Percentiles rank a stretch among this genome's conserved stretches.
Evolutionary conservation across 2,797 vertebrate species (phyloP).

Genomic region (Parauchenoglanis punctatus): DNA sequence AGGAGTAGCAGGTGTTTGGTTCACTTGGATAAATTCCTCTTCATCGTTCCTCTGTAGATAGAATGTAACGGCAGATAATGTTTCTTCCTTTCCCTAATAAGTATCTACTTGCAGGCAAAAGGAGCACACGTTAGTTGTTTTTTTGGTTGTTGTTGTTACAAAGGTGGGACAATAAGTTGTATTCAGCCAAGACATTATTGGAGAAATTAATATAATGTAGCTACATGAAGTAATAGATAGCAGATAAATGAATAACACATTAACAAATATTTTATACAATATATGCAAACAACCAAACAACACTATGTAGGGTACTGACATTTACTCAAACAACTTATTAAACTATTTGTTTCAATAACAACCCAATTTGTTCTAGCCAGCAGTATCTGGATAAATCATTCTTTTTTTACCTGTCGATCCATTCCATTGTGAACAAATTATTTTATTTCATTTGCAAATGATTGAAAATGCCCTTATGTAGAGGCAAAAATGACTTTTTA

Average conservation of each 20-base stretch:
- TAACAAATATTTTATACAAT: neutral
- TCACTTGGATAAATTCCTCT: neutral
- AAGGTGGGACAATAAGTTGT: neutral
- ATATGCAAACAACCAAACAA: neutral
- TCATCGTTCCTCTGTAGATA: neutral
- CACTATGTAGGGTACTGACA: neutral
- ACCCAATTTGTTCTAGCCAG: neutral
- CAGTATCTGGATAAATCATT: neutral
- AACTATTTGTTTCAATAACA: neutral
- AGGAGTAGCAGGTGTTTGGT: neutral
- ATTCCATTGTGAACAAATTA: neutral
- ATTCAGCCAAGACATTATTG: neutral
- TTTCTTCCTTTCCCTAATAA: neutral
- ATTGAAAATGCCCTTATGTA: neutral
- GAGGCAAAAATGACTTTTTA: neutral
- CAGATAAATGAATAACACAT: neutral
- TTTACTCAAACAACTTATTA: neutral
- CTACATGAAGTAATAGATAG: neutral
- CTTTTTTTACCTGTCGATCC: neutral
- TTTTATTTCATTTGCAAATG: neutral
- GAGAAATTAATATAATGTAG: neutral
- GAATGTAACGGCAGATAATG: neutral
- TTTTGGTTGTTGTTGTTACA: neutral
- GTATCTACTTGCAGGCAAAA: neutral
- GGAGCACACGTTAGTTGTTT: neutral